Conservation (phyloP, 2,113 vertebrate species). For the Lophius piscatorius region DNA sequence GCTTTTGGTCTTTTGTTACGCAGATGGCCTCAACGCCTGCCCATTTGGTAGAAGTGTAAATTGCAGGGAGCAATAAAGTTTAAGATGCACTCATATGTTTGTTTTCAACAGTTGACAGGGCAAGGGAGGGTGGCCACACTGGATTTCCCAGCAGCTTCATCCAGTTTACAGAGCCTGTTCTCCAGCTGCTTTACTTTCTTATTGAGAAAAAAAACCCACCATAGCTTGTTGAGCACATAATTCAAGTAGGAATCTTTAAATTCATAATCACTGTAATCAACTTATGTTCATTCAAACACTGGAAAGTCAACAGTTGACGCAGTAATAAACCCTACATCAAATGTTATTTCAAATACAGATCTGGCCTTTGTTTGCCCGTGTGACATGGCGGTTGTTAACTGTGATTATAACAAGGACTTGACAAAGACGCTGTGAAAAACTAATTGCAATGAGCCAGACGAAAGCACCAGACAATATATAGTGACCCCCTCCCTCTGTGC, state of each 20-base stretch:
- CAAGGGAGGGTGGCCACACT: slow-evolving; percentile 23
- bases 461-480: slow-evolving; percentile 60
- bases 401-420: slow-evolving; percentile 37
- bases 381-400: slow-evolving; percentile 13
- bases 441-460: slow-evolving; percentile 68
- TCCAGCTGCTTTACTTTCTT: background rate
- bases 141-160: slow-evolving; percentile 19
- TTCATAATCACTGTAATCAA: too few relatives aligned
- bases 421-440: slow-evolving; percentile 44
- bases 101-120: slow-evolving; percentile 26
- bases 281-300: too few relatives aligned
- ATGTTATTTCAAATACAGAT: background rate
- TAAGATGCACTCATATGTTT: slow-evolving; percentile 23
- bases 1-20: slow-evolving; percentile 40
- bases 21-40: slow-evolving; percentile 45
- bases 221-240: background rate
- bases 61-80: slow-evolving; percentile 32
- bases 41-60: slow-evolving; percentile 57
- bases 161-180: slow-evolving; percentile 7
- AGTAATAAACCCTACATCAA: too few relatives aligned
- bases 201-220: background rate
- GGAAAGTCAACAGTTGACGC: too few relatives aligned
- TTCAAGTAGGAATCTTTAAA: too few relatives aligned
- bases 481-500: slow-evolving; percentile 70
- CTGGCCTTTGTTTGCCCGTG: background rate